Evolutionary conservation across 2,797 vertebrate genomes (phyloP).

Genomic region (Anisognathus igniventris): DNA sequence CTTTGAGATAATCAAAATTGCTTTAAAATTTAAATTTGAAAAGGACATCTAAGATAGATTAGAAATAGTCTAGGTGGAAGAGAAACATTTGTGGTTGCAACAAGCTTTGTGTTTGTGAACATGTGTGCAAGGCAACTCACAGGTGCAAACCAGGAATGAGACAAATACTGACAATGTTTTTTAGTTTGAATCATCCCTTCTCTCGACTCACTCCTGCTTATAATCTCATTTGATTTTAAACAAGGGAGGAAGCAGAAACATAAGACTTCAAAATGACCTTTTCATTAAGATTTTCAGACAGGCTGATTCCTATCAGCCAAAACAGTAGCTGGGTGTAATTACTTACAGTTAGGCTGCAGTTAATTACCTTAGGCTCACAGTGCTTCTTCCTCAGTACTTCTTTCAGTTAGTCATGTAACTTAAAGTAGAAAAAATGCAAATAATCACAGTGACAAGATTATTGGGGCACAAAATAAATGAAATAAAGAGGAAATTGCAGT

Average conservation of each 20-base stretch:
- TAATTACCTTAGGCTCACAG: neutral
- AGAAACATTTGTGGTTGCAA: neutral
- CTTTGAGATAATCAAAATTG: neutral
- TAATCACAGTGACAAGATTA: neutral
- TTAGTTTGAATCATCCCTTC: neutral
- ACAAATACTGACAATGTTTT: neutral
- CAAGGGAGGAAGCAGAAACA: neutral
- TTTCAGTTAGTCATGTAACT: neutral
- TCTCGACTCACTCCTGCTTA: neutral
- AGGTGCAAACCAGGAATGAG: neutral
- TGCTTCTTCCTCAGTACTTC: neutral
- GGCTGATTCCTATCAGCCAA: neutral
- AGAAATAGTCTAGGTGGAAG: neutral
- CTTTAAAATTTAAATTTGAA: neutral
- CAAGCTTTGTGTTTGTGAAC: neutral
- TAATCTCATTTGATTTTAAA: neutral
- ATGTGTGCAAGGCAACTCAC: neutral
- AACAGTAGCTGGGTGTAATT: neutral
- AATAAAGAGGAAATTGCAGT: neutral
- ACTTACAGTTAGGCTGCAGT: neutral
- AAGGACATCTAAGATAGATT: neutral
- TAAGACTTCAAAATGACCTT: neutral
- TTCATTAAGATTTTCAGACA: neutral
- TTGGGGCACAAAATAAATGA: neutral
- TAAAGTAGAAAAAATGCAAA: neutral